phyloP scores from a whole-genome alignment of 1,140 invertebrate genomes.

The Brachionus asplanchnoidis region DNA sequence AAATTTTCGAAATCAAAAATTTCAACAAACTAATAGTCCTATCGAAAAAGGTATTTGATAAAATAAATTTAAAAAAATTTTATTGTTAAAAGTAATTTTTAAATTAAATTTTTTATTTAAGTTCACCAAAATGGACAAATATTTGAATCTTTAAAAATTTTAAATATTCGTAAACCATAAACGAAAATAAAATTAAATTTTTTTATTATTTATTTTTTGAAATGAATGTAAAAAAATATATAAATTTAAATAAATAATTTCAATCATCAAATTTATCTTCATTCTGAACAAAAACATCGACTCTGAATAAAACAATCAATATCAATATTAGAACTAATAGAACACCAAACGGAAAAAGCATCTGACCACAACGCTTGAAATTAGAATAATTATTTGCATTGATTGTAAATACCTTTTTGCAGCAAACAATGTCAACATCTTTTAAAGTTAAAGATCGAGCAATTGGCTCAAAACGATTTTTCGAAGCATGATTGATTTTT shows the following conservation, averaged over 20 bases:
- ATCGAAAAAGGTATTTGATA: neutral
- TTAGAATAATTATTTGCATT: neutral
- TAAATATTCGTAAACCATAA: conserved; percentile 7
- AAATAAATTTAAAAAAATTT: neutral
- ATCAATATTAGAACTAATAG: neutral
- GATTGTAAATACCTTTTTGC: neutral
- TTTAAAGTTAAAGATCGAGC: neutral
- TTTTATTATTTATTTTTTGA: neutral
- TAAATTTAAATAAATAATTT: neutral
- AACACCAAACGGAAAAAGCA: neutral
- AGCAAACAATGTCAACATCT: conserved; percentile 3
- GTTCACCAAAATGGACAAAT: neutral
- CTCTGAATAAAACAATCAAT: conserved; percentile 34
- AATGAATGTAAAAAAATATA: neutral
- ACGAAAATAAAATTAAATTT: neutral
- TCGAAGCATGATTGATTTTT: neutral
- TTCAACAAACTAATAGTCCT: neutral
- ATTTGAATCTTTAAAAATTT: neutral
- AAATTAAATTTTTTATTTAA: neutral
- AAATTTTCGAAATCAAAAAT: conserved; percentile 9
- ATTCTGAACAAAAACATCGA: conserved; percentile 24
- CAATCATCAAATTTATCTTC: conserved; percentile 18
- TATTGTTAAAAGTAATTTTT: neutral
- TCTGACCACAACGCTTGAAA: neutral
- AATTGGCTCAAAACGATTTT: neutral